Evolutionary conservation across 2,797 vertebrate genomes (phyloP), one percentile per base, ranked within the genome.

Genomic region (Bovichtus diacanthus): DNA sequence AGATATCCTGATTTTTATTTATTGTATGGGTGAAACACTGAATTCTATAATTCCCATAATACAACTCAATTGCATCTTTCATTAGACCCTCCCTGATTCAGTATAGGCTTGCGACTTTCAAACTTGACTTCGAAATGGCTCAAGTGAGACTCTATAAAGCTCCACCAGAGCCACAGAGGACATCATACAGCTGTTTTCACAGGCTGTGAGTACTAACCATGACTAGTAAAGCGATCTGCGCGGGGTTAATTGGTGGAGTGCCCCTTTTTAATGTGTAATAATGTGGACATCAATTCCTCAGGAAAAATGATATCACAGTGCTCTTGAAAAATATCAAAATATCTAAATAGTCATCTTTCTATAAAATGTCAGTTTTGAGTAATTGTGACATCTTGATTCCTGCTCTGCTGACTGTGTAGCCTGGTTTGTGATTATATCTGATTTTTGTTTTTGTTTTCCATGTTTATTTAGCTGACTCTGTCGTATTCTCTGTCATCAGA

Each of bases 401-500:
- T 11, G 18, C 25, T 65, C 56, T 55, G n/a, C 25, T n/a, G 62
- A 49, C 34, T 55, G 31, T 53, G 9, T 65, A 3, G 15, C 3
- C 25, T 18, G 27, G 16, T 49, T 50, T 58, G 11, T 51, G 44
- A 55, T 39, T 18, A 0, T 29, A 27, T 53, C 2, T 0, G 3
- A 15, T 50, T 44, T 58, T 38, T 64, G 9, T 49, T n/a, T n/a
- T n/a, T n/a, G n/a, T n/a, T n/a, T n/a, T n/a, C 34, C 1, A 5
- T 44, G 8, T 25, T 66, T 43, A 0, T 38, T 19, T 34, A 43
- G 15, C 34, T 71, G 51, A 78, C 34, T 27, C 1, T 21, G 9
- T 31, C 63, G 2, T 75, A 4, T 67, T 54, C 0, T 70, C 34
- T 78, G 0, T 4, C 76, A 60, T 64, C 91, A 99, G 98, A 98